Percentiles rank a stretch among this genome's conserved stretches.
Conservation (phyloP, 2,888 invertebrate species). For the Pocota personata region DNA sequence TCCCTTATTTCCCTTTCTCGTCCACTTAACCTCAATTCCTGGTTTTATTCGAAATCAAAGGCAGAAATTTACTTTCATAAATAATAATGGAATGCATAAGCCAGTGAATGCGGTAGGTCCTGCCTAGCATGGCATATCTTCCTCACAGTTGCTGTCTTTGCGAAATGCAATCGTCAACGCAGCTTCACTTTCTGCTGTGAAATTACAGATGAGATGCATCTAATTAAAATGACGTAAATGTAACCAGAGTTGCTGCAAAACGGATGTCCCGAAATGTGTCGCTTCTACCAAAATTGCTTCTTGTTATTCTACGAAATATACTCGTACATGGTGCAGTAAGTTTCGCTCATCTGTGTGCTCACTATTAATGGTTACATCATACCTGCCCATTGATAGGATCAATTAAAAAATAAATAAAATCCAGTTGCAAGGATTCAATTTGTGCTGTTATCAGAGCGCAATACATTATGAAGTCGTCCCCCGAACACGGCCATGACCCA, state of each 20-base stretch:
- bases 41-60: constrained; percentile 60
- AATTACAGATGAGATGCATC: constrained; percentile 6
- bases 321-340: not conserved
- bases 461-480: not conserved
- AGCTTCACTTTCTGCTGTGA: not conserved
- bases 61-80: constrained; percentile 65
- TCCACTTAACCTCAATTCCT: constrained; percentile 60
- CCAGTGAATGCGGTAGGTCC: constrained; percentile 17
- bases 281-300: not conserved
- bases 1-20: constrained; percentile 3
- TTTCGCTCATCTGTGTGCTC: constrained; percentile 3
- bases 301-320: not conserved
- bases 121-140: not conserved
- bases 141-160: not conserved
- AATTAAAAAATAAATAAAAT: constrained; percentile 62
- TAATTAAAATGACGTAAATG: constrained; percentile 30
- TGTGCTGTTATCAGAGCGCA: constrained; percentile 10
- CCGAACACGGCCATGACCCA: not conserved
- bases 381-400: constrained; percentile 53
- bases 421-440: constrained; percentile 48
- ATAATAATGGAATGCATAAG: constrained; percentile 54
- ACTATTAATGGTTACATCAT: constrained; percentile 38
- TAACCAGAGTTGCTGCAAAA: not conserved
- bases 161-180: not conserved
- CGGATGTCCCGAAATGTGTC: not conserved